Base-by-base conservation (phyloP, 2,797 vertebrate species). In the Periparus ater region DNA sequence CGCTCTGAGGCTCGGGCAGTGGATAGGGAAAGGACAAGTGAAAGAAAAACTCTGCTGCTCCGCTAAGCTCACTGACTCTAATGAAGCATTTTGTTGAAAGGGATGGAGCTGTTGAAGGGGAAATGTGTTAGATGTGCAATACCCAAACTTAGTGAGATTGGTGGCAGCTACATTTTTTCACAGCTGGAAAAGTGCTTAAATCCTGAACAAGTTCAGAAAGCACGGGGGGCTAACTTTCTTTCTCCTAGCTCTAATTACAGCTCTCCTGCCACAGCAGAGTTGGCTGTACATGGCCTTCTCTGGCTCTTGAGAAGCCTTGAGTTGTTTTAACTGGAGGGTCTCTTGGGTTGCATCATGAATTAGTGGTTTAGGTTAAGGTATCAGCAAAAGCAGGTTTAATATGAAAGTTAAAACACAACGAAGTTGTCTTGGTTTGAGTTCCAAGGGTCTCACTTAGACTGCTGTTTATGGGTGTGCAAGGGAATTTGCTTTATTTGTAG, bases 71-170 rank as follows among this genome's bases (percentile, higher is more conserved):
- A 78, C 8, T 62, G 67, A 71, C 42, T 62, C 47, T 60, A 87
- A 91, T 55, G 61, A 95, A 91, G 82, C 10, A 10, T 84, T 93
- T 87, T 85, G 66, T 82, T 84, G 68, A 88, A 96, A 78, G 63
- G 85, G 67, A 84, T 89, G 79, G 80, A 94, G 78, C 72, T 90
- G 23, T 67, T 91, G 61, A 62, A 88, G 80, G 47, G 42, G 50
- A 86, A 95, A 54, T 9, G 22, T 38, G 32, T 58, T 63, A 73
- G 40, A 63, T 29, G 19, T 65, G 38, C 34, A 51, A 26, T 77
- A 85, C 6, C 26, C 1, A 0, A 34, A 80, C 27, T 80, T 66
- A 57, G 27, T 20, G 27, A 20, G 29, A 62, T 53, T 80, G 51
- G 55, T 89, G 54, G 45, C 34, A 82, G 38, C 40, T 68, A 68